These are phyloP conservation scores for Agrochola lychnidis DNA, from an alignment of 2,888 invertebrate species.

Conservation along the genomic window DNA sequence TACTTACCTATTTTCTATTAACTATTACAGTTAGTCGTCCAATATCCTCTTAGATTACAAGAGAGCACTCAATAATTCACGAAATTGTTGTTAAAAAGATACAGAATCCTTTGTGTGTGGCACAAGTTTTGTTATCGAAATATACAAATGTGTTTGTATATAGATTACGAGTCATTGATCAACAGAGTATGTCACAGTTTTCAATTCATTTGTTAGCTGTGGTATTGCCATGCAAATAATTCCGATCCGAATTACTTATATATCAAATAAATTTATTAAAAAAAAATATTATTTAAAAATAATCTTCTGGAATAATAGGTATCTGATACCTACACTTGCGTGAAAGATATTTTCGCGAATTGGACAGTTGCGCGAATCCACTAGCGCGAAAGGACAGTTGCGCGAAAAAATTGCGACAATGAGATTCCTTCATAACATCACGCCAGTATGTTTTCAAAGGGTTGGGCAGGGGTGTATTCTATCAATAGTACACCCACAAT, in stretches of 20 bases:
- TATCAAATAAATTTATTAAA: background rate
- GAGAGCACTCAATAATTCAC: background rate
- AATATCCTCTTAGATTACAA: background rate
- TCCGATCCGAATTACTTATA: background rate
- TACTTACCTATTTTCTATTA: background rate
- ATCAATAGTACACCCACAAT: background rate
- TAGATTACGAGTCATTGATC: background rate
- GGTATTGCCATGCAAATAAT: conserved; percentile 3
- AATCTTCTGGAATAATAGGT: too few relatives aligned
- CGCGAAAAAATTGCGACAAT: too few relatives aligned
- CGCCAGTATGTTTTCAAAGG: too few relatives aligned
- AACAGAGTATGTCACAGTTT: background rate
- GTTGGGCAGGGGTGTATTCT: background rate
- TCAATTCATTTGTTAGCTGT: background rate
- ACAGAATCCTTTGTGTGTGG: background rate
- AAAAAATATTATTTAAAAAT: background rate
- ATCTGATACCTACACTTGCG: too few relatives aligned
- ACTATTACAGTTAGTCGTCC: too few relatives aligned
- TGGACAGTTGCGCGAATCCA: too few relatives aligned
- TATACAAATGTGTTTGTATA: background rate
- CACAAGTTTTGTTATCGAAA: background rate
- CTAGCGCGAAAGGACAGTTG: too few relatives aligned
- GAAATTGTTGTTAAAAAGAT: background rate
- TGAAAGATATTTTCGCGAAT: too few relatives aligned
- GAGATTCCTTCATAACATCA: too few relatives aligned